phyloP scores from a whole-genome alignment of 2,888 invertebrate genomes.

The Icerya purchasi region DNA sequence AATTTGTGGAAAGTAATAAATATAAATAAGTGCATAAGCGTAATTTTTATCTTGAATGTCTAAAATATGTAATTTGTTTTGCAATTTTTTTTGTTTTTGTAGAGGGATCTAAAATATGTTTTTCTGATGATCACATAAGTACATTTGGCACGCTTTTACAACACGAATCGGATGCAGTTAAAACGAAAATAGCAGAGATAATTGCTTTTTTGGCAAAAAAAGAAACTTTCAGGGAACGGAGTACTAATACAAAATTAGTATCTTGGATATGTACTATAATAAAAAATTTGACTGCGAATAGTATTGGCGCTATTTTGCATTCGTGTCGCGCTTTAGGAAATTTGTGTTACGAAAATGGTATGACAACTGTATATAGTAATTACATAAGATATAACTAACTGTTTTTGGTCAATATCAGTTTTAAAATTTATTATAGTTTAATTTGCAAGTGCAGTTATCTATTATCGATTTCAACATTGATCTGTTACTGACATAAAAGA shows the following conservation, averaged over 20 bases:
- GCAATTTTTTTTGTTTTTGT: too few species aligned
- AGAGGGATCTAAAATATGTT: background rate
- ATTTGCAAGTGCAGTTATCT: too few species aligned
- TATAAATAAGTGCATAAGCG: too few species aligned
- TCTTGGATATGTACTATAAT: conserved; percentile 17
- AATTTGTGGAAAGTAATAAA: too few species aligned
- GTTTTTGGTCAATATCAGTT: too few species aligned
- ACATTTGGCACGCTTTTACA: background rate
- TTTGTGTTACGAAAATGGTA: conserved; percentile 68
- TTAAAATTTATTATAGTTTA: too few species aligned
- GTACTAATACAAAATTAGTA: conserved; percentile 16
- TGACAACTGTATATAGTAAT: too few species aligned
- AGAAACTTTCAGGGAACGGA: conserved; percentile 39
- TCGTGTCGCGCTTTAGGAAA: conserved; percentile 67
- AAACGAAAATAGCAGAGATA: conserved; percentile 35
- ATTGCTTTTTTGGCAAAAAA: conserved; percentile 64
- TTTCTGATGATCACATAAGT: background rate
- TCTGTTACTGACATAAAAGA: too few species aligned
- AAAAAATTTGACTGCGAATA: background rate
- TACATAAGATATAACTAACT: too few species aligned
- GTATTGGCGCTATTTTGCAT: conserved; percentile 35
- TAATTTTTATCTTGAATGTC: too few species aligned
- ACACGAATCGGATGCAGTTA: conserved; percentile 3
- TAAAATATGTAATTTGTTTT: too few species aligned
- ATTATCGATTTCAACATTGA: too few species aligned